These are phyloP conservation scores for Rhinolophus sinicus DNA, from an alignment of 2,113 vertebrate species.

Conservation along the genomic window DNA sequence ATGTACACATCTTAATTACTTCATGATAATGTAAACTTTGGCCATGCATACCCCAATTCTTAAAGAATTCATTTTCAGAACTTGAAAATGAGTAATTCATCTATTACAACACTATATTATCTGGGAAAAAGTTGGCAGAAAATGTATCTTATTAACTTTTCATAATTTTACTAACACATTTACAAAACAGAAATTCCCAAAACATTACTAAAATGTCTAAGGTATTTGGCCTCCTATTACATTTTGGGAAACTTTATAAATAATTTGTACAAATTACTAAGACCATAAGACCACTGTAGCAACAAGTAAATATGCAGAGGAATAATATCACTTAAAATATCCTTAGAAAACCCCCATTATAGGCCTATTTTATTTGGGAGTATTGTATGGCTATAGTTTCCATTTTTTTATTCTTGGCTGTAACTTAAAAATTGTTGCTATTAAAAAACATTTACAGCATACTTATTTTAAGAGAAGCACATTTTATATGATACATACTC, in stretches of 20 bases:
- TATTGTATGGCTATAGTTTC: neutral
- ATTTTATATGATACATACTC: conserved; percentile 87
- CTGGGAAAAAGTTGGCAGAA: conserved; percentile 5
- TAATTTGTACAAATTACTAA: neutral
- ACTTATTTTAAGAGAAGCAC: neutral
- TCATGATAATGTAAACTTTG: conserved; percentile 6
- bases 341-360: neutral
- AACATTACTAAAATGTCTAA: neutral
- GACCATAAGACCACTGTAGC: neutral
- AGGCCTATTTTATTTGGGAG: neutral
- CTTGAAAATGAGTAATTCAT: conserved; percentile 50
- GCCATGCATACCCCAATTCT: neutral
- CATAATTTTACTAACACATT: conserved; percentile 22
- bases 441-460: neutral
- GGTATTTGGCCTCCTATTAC: neutral
- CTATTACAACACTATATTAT: neutral
- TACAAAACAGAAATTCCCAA: neutral
- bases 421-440: neutral
- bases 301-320: neutral
- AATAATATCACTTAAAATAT: neutral
- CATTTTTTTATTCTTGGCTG: neutral
- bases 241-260: neutral
- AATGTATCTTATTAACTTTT: neutral
- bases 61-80: neutral
- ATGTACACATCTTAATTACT: neutral